phyloP scores from a whole-genome alignment of 2,888 invertebrate species.

The Sarcophaga subvicina region DNA sequence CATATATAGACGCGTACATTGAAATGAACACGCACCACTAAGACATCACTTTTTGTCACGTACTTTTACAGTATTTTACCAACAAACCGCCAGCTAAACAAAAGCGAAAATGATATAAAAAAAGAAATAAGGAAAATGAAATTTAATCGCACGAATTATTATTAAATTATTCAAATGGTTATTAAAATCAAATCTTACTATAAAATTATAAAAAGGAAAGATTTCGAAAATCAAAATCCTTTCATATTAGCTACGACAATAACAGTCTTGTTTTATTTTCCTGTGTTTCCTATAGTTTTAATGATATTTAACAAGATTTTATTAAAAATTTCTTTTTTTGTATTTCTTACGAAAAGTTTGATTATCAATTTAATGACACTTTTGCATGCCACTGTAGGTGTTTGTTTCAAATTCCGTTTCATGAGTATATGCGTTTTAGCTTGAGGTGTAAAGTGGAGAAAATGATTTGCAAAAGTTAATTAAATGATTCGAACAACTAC shows the following conservation, averaged over 20 bases:
- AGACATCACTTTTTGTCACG: slow-evolving; percentile 42
- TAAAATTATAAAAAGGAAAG: too few relatives aligned
- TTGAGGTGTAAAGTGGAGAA: slow-evolving; percentile 32
- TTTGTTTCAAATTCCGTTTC: not conserved
- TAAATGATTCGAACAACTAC: slow-evolving; percentile 23
- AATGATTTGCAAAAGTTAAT: slow-evolving; percentile 32
- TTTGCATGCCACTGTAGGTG: slow-evolving; percentile 11
- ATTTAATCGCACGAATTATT: slow-evolving; percentile 11
- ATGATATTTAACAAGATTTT: too few relatives aligned
- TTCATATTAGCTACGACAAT: too few relatives aligned
- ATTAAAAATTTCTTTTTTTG: too few relatives aligned
- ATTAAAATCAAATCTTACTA: not conserved
- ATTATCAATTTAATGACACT: slow-evolving; percentile 14
- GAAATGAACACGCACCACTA: slow-evolving; percentile 8
- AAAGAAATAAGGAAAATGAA: not conserved
- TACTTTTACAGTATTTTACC: slow-evolving; percentile 29
- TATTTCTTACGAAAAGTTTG: not conserved
- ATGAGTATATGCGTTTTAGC: not conserved
- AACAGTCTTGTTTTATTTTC: too few relatives aligned
- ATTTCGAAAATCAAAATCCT: too few relatives aligned
- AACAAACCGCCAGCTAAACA: not conserved
- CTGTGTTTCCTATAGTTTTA: too few relatives aligned
- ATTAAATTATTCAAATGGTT: not conserved
- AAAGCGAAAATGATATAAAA: not conserved
- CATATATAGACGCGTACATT: not conserved